Conservation (phyloP, 2,797 vertebrate genomes). For the Gobio occitaniae region DNA sequence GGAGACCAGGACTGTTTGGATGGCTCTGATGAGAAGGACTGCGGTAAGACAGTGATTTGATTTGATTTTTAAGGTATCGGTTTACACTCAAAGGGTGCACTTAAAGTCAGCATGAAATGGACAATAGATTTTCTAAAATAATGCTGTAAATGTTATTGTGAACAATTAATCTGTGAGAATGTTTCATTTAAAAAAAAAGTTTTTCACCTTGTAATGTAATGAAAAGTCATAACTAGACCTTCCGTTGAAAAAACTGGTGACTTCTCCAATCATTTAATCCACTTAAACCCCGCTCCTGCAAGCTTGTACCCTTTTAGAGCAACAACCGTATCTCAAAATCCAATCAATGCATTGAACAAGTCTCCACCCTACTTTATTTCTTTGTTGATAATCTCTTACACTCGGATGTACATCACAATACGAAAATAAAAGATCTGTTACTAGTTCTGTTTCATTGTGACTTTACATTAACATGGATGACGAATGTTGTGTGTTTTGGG, state of each 20-base stretch:
- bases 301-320: background rate
- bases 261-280: background rate
- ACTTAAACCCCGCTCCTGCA: too few species aligned
- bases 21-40: conserved; percentile 89
- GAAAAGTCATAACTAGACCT: background rate
- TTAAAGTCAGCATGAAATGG: background rate
- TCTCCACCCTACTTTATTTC: background rate
- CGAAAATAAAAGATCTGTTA: background rate
- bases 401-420: background rate
- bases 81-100: background rate
- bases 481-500: background rate
- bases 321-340: background rate
- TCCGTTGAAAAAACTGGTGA: background rate
- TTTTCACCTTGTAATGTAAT: background rate
- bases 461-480: background rate
- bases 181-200: background rate
- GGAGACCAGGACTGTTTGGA: conserved; percentile 92
- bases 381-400: background rate
- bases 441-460: background rate
- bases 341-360: background rate
- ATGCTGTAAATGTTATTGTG: background rate
- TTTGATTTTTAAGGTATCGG: background rate
- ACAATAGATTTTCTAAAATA: background rate
- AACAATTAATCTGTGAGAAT: background rate
- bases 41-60: conserved; percentile 75